Evolutionary conservation across 2,888 invertebrate species (phyloP), one percentile per base, ranked within the genome.

Genomic region (Drosophila hamatofila): DNA sequence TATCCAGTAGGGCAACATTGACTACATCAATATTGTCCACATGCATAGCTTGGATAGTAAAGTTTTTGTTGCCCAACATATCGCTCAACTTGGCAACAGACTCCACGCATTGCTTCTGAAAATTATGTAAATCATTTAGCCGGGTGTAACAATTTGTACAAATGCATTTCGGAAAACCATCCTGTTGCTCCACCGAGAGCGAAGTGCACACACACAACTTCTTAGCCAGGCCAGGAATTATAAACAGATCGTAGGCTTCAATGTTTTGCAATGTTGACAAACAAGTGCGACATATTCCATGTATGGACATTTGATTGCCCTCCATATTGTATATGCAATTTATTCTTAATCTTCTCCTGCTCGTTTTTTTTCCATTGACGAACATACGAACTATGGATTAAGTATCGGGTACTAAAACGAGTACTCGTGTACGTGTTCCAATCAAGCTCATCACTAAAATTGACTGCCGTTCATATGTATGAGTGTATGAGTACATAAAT

Each of bases 221-320:
- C 58, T 91, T 89, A 18, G 85, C 88, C 55, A 92, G 77, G 14
- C 89, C 92, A 12, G 91, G 90, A 23, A 89, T 74, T 33, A 75
- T 42, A 59, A 91, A 91, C 33, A 92, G 60, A 68, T 91, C 87
- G 48, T 85, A 88, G 1, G 80, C 72, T 46, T 56, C 72, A 16
- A 72, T 77, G 39, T 73, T 74, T 54, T 87, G 67, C 46, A 91
- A 48, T 25, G 75, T 72, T 52, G 86, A 75, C 48, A 92, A 64
- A 39, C 92, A 92, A 9, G 91, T 92, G 41, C 92, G 92, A 60
- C 92, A 92, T 60, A 91, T 75, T 48, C 87, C 72, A 42, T 91
- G 63, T 14, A 89, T 79, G 60, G 78, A 78, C 57, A 58, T 66
- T 33, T 58, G 64, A 46, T 51, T 66, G 16, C 62, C 42, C 41